phyloP scores from a whole-genome alignment of 2,797 vertebrate genomes.

The Atherinosoma microstoma region DNA sequence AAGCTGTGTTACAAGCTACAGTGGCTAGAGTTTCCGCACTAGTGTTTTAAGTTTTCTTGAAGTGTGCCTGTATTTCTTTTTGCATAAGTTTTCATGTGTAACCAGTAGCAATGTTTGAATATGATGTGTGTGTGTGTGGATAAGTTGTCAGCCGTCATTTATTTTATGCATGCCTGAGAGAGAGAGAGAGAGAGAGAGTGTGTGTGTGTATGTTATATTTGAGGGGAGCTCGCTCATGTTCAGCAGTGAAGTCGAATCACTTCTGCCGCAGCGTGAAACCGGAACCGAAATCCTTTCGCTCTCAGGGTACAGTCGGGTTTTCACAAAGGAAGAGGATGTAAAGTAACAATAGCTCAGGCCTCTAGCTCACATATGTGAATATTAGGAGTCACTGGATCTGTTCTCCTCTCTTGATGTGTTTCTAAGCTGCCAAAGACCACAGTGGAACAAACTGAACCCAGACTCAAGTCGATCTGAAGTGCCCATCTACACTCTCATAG shows the following conservation, averaged over 20 bases:
- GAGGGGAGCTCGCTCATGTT: conserved; percentile 22
- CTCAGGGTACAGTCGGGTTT: conserved; percentile 81
- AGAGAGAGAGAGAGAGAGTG: background rate
- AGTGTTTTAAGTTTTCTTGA: conserved; percentile 37
- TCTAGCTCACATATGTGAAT: conserved; percentile 53
- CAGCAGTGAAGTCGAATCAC: conserved; percentile 61
- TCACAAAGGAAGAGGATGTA: conserved; percentile 39
- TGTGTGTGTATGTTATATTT: conserved; percentile 25
- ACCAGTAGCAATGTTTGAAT: conserved; percentile 41
- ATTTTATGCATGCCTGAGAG: conserved; percentile 26
- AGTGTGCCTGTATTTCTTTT: conserved; percentile 53
- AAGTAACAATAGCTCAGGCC: conserved; percentile 79
- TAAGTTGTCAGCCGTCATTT: conserved; percentile 25
- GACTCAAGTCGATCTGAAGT: conserved; percentile 86
- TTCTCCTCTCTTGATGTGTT: conserved; percentile 88
- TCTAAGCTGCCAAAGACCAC: conserved; percentile 95
- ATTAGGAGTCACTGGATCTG: conserved; percentile 89
- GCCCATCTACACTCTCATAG: conserved; percentile 84
- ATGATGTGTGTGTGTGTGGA: conserved; percentile 15
- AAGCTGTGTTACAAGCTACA: conserved; percentile 40
- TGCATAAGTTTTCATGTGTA: conserved; percentile 37
- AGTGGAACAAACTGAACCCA: conserved; percentile 66
- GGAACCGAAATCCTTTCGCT: conserved; percentile 75
- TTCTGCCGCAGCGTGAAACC: conserved; percentile 70
- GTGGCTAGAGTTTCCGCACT: conserved; percentile 41